Evolutionary conservation across 2,797 vertebrate genomes (phyloP).

Genomic region (Lagocephalus sceleratus): DNA sequence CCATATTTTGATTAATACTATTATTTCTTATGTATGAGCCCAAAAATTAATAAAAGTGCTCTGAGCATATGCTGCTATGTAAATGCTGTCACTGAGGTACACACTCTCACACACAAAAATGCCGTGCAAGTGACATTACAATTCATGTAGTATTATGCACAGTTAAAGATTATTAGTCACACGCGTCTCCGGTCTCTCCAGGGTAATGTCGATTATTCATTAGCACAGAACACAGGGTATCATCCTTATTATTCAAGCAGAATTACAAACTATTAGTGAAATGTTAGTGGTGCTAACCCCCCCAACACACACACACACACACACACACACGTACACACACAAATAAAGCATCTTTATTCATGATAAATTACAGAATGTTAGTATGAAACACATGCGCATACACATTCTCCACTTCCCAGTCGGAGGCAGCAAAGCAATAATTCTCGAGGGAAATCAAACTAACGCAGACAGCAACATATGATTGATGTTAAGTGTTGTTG

Average conservation of each 20-base stretch:
- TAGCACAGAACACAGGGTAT: constrained; percentile 64
- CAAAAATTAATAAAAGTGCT: constrained; percentile 48
- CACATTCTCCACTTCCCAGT: constrained; percentile 39
- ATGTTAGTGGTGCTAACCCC: constrained; percentile 16
- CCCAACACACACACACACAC: constrained; percentile 24
- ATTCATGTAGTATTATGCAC: constrained; percentile 61
- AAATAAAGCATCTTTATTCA: no score
- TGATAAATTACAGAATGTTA: constrained; percentile 16
- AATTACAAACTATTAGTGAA: constrained; percentile 53
- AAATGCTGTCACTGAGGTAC: constrained; percentile 36
- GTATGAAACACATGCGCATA: constrained; percentile 17
- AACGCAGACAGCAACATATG: constrained; percentile 61
- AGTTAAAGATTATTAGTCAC: constrained; percentile 63
- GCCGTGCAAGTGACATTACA: constrained; percentile 39
- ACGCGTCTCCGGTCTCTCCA: constrained; percentile 48
- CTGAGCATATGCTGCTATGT: constrained; percentile 44
- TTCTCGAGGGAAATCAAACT: constrained; percentile 72
- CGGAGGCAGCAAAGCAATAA: constrained; percentile 53
- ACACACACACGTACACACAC: not conserved
- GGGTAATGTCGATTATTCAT: constrained; percentile 66
- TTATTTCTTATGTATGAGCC: constrained; percentile 58
- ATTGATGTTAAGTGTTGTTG: constrained; percentile 63
- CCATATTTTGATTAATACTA: constrained; percentile 61
- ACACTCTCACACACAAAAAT: constrained; percentile 5
- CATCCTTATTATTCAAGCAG: constrained; percentile 60